phyloP scores from a whole-genome alignment of 2,888 invertebrate genomes.

The Aphodius granarius region DNA sequence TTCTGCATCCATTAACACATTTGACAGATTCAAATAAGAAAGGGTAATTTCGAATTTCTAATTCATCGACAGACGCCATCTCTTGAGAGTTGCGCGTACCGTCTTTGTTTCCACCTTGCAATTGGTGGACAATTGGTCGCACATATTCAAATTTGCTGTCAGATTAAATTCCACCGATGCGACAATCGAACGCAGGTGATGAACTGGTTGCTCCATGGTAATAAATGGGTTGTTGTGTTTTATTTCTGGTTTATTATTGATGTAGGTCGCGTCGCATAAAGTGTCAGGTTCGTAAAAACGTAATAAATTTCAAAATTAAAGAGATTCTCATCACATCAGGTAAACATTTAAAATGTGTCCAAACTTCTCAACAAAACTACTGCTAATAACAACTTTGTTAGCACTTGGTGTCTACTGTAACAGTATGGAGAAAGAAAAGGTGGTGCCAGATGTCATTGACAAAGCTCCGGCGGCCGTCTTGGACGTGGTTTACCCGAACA shows the following conservation, averaged over 20 bases:
- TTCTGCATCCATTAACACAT: no score
- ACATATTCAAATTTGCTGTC: no score
- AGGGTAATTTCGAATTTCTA: no score
- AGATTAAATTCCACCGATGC: no score
- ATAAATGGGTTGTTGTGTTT: not conserved
- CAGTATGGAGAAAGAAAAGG: slow-evolving; percentile 32
- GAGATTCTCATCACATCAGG: not conserved
- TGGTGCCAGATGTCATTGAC: slow-evolving; percentile 37
- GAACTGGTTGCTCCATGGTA: no score
- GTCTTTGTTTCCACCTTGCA: no score
- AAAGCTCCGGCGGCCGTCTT: slow-evolving; percentile 25
- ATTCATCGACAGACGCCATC: no score
- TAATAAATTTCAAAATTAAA: not conserved
- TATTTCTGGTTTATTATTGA: no score
- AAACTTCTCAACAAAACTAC: not conserved
- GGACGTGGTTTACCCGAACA: slow-evolving; percentile 28
- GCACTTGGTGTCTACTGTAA: not conserved
- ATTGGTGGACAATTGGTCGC: no score
- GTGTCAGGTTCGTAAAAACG: not conserved
- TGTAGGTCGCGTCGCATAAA: not conserved
- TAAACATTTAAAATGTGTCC: not conserved
- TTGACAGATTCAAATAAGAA: no score
- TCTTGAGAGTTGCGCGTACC: no score
- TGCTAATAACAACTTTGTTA: not conserved
- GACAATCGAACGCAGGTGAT: no score